Base-by-base conservation (phyloP, 1,140 invertebrate species). In the Chelonus insularis region DNA sequence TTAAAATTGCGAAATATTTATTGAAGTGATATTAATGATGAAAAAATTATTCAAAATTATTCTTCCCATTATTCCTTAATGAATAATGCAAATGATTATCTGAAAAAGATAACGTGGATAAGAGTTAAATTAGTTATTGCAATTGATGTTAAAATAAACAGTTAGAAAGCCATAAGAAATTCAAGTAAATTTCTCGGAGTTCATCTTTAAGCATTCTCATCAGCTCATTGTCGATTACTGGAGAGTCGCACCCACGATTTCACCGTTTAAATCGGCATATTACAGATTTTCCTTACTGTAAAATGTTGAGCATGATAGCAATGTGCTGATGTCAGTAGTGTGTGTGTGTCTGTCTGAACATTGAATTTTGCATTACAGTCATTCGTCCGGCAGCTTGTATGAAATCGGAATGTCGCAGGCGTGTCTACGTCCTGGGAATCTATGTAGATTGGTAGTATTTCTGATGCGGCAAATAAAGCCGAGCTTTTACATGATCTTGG, bases 351-450 rank as follows among this genome's bases (percentile, higher is more conserved):
- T n/a, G n/a, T n/a, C n/a, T n/a, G n/a, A n/a, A n/a, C n/a, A n/a
- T n/a, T n/a, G n/a, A n/a, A n/a, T n/a, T n/a, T n/a, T n/a, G 50
- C 25, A 34, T 54, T 18, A 34, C 25, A 14, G 16, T 34, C 21
- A 21, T 8, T 16, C 11, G 34, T 56, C 20, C 4, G 14, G n/a
- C n/a, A n/a, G 14, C 41, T 18, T 29, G 25, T 34, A 52, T 11
- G 18, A 39, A 55, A 55, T 39, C 8, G 18, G 47, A 51, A 51
- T 63, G 61, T 55, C 67, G 34, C 23, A 41, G 59, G 18, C 36
- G 47, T 55, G 62, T 65, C 56, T 66, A 48, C 16, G 29, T 36
- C 29, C 59, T 43, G 59, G 51, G 56, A 34, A 58, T 58, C 39
- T 41, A 20, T 41, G 56, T 14, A 34, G 32, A 48, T 36, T 20